These are phyloP conservation scores for Pelosia muscerda DNA, from an alignment of 2,888 invertebrate genomes.

Conservation along the genomic window DNA sequence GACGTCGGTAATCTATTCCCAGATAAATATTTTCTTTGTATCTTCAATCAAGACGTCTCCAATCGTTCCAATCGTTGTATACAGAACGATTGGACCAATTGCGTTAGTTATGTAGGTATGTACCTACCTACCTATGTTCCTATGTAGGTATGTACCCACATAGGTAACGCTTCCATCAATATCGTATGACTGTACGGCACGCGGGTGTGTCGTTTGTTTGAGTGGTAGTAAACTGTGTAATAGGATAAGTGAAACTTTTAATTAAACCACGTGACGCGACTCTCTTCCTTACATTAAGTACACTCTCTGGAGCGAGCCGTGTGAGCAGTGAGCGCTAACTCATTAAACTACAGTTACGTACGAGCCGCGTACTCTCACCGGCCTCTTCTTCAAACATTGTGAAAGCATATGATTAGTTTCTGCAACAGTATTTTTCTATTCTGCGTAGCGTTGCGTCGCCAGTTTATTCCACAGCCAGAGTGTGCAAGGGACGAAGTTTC, in stretches of 20 bases:
- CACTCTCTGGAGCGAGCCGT: no score
- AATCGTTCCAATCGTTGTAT: no score
- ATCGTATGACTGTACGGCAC: background rate
- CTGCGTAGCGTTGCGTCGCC: background rate
- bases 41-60: no score
- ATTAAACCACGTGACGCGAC: background rate
- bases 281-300: background rate
- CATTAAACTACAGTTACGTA: background rate
- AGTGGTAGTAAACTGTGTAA: background rate
- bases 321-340: background rate
- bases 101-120: no score
- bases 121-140: no score
- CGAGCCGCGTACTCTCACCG: background rate
- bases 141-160: no score
- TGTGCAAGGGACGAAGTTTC: no score
- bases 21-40: background rate
- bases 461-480: no score
- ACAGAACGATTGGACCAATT: background rate
- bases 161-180: no score
- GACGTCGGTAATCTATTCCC: background rate
- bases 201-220: no score
- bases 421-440: background rate
- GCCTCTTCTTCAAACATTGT: background rate
- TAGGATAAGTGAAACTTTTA: slow-evolving; percentile 1
- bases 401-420: background rate